These are phyloP conservation scores for Epinotia nisella DNA, from an alignment of 2,888 invertebrate genomes.

Conservation along the genomic window DNA sequence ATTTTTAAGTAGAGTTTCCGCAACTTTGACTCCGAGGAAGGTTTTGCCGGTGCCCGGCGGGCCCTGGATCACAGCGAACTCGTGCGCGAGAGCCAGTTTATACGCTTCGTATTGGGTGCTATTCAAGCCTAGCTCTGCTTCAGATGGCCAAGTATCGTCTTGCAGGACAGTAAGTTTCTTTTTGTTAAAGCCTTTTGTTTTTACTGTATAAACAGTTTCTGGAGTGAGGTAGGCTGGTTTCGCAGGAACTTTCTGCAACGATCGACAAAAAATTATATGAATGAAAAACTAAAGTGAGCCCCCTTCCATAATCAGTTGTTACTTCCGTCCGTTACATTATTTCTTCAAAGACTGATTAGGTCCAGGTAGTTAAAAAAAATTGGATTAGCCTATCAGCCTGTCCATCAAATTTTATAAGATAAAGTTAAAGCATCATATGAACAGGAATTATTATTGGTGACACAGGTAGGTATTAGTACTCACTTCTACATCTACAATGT, in stretches of 20 bases:
- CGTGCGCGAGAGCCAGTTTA: slow-evolving; percentile 87
- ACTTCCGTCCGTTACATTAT: too few species aligned
- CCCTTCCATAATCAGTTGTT: too few species aligned
- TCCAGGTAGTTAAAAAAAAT: too few species aligned
- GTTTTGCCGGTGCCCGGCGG: slow-evolving; percentile 96
- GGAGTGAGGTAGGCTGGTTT: slow-evolving; percentile 58
- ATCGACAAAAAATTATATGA: too few species aligned
- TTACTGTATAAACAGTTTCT: slow-evolving; percentile 43
- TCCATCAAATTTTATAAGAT: too few species aligned
- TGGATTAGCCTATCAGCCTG: too few species aligned
- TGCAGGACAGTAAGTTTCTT: slow-evolving; percentile 57
- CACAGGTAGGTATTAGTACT: slow-evolving; percentile 52
- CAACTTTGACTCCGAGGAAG: slow-evolving; percentile 89
- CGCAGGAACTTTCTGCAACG: slow-evolving; percentile 56
- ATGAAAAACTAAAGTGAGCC: too few species aligned
- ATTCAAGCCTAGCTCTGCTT: slow-evolving; percentile 82
- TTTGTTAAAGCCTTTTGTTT: slow-evolving; percentile 17
- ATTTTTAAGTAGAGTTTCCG: slow-evolving; percentile 86
- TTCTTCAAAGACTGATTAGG: too few species aligned
- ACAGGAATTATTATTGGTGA: background rate
- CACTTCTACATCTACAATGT: slow-evolving; percentile 86
- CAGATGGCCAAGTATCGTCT: slow-evolving; percentile 77
- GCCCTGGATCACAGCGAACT: slow-evolving; percentile 92
- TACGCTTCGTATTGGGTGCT: slow-evolving; percentile 87
- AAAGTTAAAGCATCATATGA: too few species aligned